Conservation (phyloP, 2,113 vertebrate species). For the Emberiza fucata region DNA sequence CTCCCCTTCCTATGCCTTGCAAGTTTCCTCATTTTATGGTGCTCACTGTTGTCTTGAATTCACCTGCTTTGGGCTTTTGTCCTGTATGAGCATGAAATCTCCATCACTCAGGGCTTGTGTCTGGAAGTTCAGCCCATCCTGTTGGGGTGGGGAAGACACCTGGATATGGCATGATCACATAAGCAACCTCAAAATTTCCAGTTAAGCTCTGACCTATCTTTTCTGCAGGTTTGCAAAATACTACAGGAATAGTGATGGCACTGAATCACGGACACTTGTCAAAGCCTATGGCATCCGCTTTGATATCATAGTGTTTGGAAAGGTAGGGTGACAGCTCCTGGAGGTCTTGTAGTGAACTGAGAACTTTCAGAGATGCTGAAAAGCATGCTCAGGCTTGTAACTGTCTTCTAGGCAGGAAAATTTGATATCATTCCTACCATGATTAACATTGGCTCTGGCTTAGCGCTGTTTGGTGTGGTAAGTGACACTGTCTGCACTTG, state of each 20-base stretch:
- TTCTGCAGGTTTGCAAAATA: slow-evolving; percentile 85
- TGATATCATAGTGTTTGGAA: slow-evolving; percentile 85
- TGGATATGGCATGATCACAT: not conserved
- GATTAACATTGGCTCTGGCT: slow-evolving; percentile 84
- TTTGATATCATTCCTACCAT: slow-evolving; percentile 86
- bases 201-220: not conserved
- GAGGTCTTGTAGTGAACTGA: not conserved
- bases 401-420: slow-evolving; percentile 80
- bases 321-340: slow-evolving; percentile 67
- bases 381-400: not conserved
- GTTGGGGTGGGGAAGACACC: not conserved
- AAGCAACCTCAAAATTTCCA: not conserved
- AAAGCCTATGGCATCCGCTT: slow-evolving; percentile 90
- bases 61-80: not conserved
- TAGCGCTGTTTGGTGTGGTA: slow-evolving; percentile 83
- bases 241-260: slow-evolving; percentile 65
- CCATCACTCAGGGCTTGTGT: not conserved
- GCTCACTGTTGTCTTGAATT: not conserved
- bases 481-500: slow-evolving; percentile 10
- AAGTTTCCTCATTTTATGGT: not conserved
- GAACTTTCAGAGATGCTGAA: not conserved
- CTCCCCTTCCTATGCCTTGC: not conserved
- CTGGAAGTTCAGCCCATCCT: not conserved
- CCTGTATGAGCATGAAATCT: not conserved
- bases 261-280: slow-evolving; percentile 76